Conservation (phyloP, 2,888 invertebrate genomes). For the Protophormia terraenovae region DNA sequence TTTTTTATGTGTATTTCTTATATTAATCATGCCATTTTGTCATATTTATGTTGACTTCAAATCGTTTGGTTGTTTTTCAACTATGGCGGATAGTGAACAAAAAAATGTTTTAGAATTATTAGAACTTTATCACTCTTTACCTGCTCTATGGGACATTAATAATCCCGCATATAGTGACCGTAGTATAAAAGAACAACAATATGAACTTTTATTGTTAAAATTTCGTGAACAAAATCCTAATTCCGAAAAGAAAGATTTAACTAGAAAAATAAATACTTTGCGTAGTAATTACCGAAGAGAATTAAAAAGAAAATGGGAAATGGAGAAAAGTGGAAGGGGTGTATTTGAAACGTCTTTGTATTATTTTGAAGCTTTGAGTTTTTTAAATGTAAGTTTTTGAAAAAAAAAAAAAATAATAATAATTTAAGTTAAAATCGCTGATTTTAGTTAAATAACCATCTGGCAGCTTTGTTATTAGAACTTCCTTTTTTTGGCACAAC, state of each 20-base stretch:
- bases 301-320: not conserved
- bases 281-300: not conserved
- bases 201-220: not conserved
- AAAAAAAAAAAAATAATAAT: no score
- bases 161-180: not conserved
- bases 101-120: not conserved
- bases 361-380: not conserved
- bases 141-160: conserved; percentile 8
- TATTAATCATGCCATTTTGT: no score
- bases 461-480: no score
- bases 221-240: not conserved
- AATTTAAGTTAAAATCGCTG: no score
- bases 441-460: no score
- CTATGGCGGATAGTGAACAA: no score
- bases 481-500: no score
- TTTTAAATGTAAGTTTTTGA: not conserved
- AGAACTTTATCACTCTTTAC: not conserved
- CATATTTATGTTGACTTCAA: no score
- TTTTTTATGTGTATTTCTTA: no score
- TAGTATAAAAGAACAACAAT: not conserved
- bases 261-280: not conserved
- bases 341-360: not conserved
- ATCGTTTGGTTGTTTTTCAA: no score
- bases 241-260: not conserved
- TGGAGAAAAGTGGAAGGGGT: not conserved